These are phyloP conservation scores for Karalla daura DNA, from an alignment of 2,797 vertebrate genomes.

Conservation along the genomic window DNA sequence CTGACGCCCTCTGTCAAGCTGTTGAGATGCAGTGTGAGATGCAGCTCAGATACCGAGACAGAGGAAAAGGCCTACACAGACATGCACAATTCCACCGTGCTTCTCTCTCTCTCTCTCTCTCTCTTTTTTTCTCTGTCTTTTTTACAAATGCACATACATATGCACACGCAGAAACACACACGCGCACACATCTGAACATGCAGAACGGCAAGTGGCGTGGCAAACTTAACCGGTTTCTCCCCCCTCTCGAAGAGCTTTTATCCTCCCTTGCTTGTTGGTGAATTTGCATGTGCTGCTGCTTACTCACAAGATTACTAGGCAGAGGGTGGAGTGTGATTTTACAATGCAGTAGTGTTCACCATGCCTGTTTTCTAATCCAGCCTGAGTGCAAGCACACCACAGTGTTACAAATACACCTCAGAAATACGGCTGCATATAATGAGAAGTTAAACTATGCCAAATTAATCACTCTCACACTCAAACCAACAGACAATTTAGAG, in stretches of 20 bases:
- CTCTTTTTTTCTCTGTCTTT: background rate
- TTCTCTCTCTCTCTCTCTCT: background rate
- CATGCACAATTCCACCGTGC: slow-evolving; percentile 45
- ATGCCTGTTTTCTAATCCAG: slow-evolving; percentile 29
- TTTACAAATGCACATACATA: too few species aligned
- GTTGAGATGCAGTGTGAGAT: slow-evolving; percentile 70
- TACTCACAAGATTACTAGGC: slow-evolving; percentile 48
- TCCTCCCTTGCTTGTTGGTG: slow-evolving; percentile 40
- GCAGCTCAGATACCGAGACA: slow-evolving; percentile 55
- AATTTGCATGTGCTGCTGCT: slow-evolving; percentile 66
- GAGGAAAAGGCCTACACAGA: slow-evolving; percentile 46
- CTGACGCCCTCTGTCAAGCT: slow-evolving; percentile 73
- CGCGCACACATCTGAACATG: slow-evolving; percentile 16
- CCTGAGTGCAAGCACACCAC: background rate
- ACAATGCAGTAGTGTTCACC: slow-evolving; percentile 32
- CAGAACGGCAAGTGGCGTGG: slow-evolving; percentile 17
- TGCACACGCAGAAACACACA: background rate
- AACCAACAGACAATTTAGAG: too few species aligned
- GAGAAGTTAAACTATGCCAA: background rate
- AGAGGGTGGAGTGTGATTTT: slow-evolving; percentile 37
- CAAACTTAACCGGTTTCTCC: slow-evolving; percentile 23
- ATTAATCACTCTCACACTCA: too few species aligned
- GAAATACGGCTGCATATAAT: background rate
- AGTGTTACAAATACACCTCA: background rate
- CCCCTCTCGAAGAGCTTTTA: slow-evolving; percentile 29